Base-by-base conservation (phyloP, 64 coral and sea anemone genomes). In the Actinia tenebrosa region DNA sequence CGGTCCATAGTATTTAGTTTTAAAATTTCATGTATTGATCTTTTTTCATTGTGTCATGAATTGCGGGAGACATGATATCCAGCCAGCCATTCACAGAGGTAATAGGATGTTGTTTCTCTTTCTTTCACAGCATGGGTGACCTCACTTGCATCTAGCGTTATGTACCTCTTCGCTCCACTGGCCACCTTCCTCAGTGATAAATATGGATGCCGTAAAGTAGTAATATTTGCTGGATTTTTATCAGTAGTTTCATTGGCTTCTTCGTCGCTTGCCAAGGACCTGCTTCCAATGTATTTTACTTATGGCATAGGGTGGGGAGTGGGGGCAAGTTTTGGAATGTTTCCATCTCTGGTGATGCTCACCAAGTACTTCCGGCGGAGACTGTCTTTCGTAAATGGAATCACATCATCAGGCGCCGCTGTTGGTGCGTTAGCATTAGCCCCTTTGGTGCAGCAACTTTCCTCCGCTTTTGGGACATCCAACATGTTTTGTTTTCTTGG, bases 161-260 rank as follows among this genome's bases (percentile, higher is more conserved):
- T 89, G 88, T 89, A 89, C 61, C 62, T 89, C 8, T 89, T 89
- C 64, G 88, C 88, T 47, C 80, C 88, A 55, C 18, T 89, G 7
- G 63, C 47, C 46, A 89, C 88, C 2, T 56, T 54, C 6, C 88
- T 89, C 22, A 80, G 78, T 20, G 88, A 89, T 71, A 61, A 47
- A 42, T 89, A 44, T 59, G 88, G 88, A 55, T 84, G 88, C 47
- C 80, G 88, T 44, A n/a, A 30, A 45, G 80, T 89, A 8, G 88
- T 89, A 3, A 84, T 89, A 1, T 53, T 52, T 43, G 88, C 58
- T 20, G 82, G 80, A 52, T 42, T 89, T 16, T 30, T 89, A 16
- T 84, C 88, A 7, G 80, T 47, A 11, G 19, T 69, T 58, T 79
- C 79, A 15, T 50, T 89, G 45, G 62, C 56, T 22, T 23, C 63